phyloP scores from a whole-genome alignment of 2,113 vertebrate species.

The Alaudala cheleensis region DNA sequence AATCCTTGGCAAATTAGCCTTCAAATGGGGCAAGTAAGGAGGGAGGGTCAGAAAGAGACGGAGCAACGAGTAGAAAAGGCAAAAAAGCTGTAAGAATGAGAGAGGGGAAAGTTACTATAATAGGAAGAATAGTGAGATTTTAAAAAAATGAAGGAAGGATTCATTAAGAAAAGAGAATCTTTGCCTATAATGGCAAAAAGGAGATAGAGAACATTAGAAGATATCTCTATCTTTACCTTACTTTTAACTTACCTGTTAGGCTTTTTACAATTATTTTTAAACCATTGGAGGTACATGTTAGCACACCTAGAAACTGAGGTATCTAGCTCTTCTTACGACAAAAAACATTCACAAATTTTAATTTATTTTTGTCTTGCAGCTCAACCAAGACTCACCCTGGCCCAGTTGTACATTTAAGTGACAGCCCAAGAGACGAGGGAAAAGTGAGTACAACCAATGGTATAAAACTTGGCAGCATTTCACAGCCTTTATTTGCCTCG shows the following conservation, averaged over 20 bases:
- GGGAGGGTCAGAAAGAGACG: background rate
- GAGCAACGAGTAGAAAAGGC: background rate
- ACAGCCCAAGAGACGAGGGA: slow-evolving; percentile 96
- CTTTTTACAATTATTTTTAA: background rate
- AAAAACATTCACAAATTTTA: slow-evolving; percentile 4
- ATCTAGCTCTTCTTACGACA: background rate
- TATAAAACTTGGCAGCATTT: background rate
- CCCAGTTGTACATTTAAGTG: slow-evolving; percentile 96
- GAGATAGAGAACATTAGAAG: background rate
- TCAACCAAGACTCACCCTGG: slow-evolving; percentile 97
- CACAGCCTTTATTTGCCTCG: background rate
- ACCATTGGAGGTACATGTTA: background rate
- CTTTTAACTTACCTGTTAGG: background rate
- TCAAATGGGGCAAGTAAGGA: background rate
- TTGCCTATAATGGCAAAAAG: background rate
- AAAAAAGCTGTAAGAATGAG: background rate
- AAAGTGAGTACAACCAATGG: slow-evolving; percentile 84
- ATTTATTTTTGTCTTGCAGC: slow-evolving; percentile 77
- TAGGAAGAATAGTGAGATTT: background rate
- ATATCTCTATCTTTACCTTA: background rate
- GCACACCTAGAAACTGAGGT: background rate
- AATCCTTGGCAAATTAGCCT: background rate
- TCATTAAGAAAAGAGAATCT: background rate
- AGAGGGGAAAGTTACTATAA: background rate
- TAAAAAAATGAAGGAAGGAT: background rate